phyloP scores from a whole-genome alignment of 1,140 invertebrate species.

The Calycopis cecrops region DNA sequence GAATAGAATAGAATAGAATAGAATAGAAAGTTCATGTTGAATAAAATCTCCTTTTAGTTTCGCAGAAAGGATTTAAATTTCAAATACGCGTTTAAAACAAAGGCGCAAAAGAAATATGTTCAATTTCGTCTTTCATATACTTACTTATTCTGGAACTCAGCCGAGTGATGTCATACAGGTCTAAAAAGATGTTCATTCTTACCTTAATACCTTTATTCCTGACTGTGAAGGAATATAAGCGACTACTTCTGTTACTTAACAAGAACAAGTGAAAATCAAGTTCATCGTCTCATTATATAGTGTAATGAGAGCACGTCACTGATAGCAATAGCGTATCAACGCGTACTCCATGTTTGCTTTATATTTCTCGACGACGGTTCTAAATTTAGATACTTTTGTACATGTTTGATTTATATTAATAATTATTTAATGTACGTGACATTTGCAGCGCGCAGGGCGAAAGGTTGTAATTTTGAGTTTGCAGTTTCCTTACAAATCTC shows the following conservation, averaged over 20 bases:
- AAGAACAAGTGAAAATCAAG: not conserved
- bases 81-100: not conserved
- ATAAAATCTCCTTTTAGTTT: too few relatives aligned
- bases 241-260: not conserved
- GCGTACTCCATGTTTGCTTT: not conserved
- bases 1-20: too few relatives aligned
- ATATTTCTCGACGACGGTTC: slow-evolving; percentile 8
- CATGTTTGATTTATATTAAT: slow-evolving; percentile 3
- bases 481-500: too few relatives aligned
- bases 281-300: not conserved
- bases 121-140: not conserved
- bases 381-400: not conserved
- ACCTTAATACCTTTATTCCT: slow-evolving; percentile 14
- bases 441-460: too few relatives aligned
- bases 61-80: too few relatives aligned
- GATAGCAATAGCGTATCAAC: slow-evolving; percentile 1
- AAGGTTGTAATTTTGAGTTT: too few relatives aligned
- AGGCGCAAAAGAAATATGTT: not conserved
- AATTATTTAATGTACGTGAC: too few relatives aligned
- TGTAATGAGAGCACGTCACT: not conserved
- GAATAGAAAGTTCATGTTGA: too few relatives aligned
- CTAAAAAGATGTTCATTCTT: slow-evolving; percentile 16
- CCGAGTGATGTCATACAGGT: slow-evolving; percentile 25
- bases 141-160: slow-evolving; percentile 17
- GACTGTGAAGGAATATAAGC: slow-evolving; percentile 1